A percentile compares a stretch with the other conserved stretches of the same genome.
Evolutionary conservation across 2,888 invertebrate species (phyloP).

Genomic region (Cosmorhoe ocellata): DNA sequence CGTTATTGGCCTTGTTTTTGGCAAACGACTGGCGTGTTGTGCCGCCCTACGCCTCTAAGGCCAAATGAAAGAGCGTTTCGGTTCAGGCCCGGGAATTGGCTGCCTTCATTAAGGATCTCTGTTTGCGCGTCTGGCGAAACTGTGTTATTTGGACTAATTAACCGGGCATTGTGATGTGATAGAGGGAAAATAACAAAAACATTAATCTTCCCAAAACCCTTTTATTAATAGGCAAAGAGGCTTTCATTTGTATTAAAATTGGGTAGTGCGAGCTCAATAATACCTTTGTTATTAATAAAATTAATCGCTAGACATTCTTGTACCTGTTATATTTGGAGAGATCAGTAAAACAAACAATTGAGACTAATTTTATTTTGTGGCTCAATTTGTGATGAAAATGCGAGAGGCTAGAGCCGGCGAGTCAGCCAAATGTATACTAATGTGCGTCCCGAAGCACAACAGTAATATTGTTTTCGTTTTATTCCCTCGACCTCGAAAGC

Average conservation of each 20-base stretch:
- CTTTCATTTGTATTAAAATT: constrained; percentile 46
- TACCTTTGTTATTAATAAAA: constrained; percentile 26
- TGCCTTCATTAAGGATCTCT: constrained; percentile 77
- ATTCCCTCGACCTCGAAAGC: constrained; percentile 64
- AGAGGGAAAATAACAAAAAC: constrained; percentile 63
- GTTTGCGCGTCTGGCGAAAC: constrained; percentile 78
- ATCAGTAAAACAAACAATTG: constrained; percentile 29
- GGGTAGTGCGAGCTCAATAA: constrained; percentile 29
- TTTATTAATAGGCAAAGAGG: constrained; percentile 40
- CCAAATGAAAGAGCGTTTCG: constrained; percentile 72
- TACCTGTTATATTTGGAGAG: constrained; percentile 34
- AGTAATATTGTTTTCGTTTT: constrained; percentile 78
- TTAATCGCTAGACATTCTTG: constrained; percentile 22
- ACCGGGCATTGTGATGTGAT: constrained; percentile 70
- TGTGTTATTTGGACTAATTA: constrained; percentile 79
- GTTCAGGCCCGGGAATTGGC: constrained; percentile 67
- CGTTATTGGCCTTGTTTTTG: constrained; percentile 80
- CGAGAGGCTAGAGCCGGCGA: constrained; percentile 46
- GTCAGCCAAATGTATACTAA: constrained; percentile 76
- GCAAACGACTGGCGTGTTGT: constrained; percentile 69
- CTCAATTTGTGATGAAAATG: constrained; percentile 69
- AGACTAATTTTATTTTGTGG: constrained; percentile 68
- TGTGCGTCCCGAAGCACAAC: constrained; percentile 67
- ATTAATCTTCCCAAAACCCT: constrained; percentile 52
- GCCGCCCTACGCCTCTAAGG: constrained; percentile 64